Conservation (phyloP, 2,113 vertebrate genomes). For the Gambusia affinis region DNA sequence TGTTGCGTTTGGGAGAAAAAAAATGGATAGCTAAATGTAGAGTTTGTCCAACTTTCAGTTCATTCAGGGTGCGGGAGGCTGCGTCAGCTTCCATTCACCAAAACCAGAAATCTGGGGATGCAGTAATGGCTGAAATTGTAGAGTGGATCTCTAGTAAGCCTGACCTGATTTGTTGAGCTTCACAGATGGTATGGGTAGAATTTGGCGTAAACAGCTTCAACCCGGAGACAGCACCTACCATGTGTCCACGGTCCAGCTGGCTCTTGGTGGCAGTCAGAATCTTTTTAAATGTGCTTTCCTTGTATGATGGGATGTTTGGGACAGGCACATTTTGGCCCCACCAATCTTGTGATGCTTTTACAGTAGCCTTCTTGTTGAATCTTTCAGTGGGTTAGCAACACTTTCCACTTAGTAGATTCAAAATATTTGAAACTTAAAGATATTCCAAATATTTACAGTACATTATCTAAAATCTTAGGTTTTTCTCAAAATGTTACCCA, state of each 20-base stretch:
- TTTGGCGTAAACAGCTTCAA: conserved; percentile 4
- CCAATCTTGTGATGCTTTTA: not conserved
- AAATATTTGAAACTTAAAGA: too few species aligned
- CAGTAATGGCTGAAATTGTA: not conserved
- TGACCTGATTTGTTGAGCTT: conserved; percentile 18
- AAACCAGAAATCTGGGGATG: not conserved
- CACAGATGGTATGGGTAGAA: conserved; percentile 6
- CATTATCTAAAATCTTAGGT: too few species aligned
- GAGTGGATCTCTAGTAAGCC: not conserved
- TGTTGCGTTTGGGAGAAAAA: not conserved
- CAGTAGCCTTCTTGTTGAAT: too few species aligned
- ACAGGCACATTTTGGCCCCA: not conserved
- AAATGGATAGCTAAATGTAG: not conserved
- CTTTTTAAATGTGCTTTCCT: not conserved
- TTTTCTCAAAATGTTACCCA: too few species aligned
- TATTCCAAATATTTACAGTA: too few species aligned
- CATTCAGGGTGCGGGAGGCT: not conserved
- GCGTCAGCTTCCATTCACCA: not conserved
- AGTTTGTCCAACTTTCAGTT: not conserved
- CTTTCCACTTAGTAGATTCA: too few species aligned
- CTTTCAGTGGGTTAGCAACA: too few species aligned
- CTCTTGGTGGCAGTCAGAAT: not conserved
- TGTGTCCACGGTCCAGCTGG: not conserved
- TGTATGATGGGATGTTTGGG: not conserved
- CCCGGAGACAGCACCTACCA: not conserved